Base-by-base conservation (phyloP, 2,113 vertebrate species). In the Micromys minutus region DNA sequence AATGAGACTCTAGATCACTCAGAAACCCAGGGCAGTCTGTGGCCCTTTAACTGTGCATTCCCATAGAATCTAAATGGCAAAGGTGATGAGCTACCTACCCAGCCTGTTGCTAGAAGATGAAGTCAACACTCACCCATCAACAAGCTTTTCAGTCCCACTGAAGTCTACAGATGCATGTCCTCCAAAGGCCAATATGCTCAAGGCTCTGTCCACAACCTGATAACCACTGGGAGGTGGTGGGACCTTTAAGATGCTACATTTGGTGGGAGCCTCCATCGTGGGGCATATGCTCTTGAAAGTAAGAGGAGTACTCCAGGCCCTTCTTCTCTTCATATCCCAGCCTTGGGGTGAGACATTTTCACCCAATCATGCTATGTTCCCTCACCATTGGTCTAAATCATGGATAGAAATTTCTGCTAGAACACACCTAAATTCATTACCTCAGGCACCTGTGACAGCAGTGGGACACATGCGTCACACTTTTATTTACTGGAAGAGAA, bases 11-110 rank as follows among this genome's bases (percentile, higher is more conserved):
- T 77, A 42, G 26, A 9, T 1, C 0, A 26, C 10, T 0, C 12
- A 45, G 47, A 19, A 22, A 42, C 19, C 9, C 65, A 47, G 72
- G 3, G 3, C 0, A 4, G 5, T 26, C 19, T 0, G 13, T 2
- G 3, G 7, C 26, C 22, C 36, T 22, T 7, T n/a, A 17, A 7
- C 2, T 57, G 4, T 29, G 1, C 47, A 34, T 42, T 57, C 55
- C 13, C 0, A 16, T 2, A n/a, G 19, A 8, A n/a, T 29, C 15
- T 1, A 4, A 42, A 12, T 2, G 31, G 36, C 45, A 0, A 6
- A 69, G 11, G 2, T 1, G 0, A 55, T 61, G 52, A 45, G 21
- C 52, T 22, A 9, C 19, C 9, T 5, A 26, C 9, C 55, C 29
- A 11, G 57, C 26, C 76, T 22, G 61, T 12, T 75, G 50, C 39